Evolutionary conservation across 2,888 invertebrate species (phyloP).

Genomic region (Drosophila peninsularis): DNA sequence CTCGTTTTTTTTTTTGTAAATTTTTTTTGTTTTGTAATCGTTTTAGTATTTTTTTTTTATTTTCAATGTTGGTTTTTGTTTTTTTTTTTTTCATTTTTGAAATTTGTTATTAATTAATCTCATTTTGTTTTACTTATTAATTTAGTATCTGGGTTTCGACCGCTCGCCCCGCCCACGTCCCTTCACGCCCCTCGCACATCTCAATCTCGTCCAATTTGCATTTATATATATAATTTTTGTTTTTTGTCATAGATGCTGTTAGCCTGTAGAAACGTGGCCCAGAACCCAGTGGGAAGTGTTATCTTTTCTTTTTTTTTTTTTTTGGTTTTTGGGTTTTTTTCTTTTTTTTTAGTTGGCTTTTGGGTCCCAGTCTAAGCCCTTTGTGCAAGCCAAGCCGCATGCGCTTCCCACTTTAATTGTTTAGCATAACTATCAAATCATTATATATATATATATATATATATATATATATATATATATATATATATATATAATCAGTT

Average conservation of each 20-base stretch:
- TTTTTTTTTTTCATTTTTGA: conserved; percentile 41
- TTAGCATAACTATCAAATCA: conserved; percentile 76
- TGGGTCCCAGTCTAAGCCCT: conserved; percentile 26
- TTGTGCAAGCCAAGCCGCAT: no score
- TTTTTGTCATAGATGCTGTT: conserved; percentile 32
- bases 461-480: conserved; percentile 33
- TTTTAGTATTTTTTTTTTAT: conserved; percentile 77
- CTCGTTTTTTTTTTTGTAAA: conserved; percentile 43
- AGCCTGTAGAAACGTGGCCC: conserved; percentile 40
- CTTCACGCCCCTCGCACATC: conserved; percentile 12
- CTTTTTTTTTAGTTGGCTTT: conserved; percentile 25
- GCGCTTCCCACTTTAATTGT: conserved; percentile 46
- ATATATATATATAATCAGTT: conserved; percentile 47
- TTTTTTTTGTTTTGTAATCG: conserved; percentile 68
- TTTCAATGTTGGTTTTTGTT: conserved; percentile 59
- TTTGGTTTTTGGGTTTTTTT: conserved; percentile 9
- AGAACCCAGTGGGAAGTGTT: conserved; percentile 38
- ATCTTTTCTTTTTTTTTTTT: conserved; percentile 9
- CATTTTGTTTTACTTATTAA: conserved; percentile 65
- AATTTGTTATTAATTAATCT: conserved; percentile 74
- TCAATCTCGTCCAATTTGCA: conserved; percentile 23
- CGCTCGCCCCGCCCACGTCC: conserved; percentile 8
- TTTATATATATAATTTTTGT: conserved; percentile 20
- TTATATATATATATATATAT: conserved; percentile 55
- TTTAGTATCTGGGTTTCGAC: conserved; percentile 63